Evolutionary conservation across 2,113 vertebrate genomes (phyloP).

Genomic region (Ctenomys sociabilis): DNA sequence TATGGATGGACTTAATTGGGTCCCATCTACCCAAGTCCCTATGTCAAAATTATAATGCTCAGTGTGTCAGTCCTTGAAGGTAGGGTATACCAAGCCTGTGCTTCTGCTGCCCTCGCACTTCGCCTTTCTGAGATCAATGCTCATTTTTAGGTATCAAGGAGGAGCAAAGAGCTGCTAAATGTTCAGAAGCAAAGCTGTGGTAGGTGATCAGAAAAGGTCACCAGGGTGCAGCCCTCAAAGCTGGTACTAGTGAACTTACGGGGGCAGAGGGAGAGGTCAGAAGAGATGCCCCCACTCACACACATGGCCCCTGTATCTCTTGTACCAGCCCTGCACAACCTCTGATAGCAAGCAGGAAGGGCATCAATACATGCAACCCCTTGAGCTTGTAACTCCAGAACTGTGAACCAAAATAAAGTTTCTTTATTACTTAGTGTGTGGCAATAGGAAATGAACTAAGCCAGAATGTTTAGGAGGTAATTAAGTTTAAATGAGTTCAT

Average conservation of each 20-base stretch:
- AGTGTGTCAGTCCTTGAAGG: neutral
- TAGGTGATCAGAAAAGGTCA: neutral
- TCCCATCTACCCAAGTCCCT: neutral
- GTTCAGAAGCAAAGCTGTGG: neutral
- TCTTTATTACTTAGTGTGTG: neutral
- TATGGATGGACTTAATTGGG: neutral
- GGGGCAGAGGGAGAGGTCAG: neutral
- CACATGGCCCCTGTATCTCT: too few species aligned
- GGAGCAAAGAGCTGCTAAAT: neutral
- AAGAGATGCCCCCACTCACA: neutral
- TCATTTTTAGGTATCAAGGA: neutral
- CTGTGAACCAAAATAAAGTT: neutral
- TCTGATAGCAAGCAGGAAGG: neutral
- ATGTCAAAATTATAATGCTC: neutral
- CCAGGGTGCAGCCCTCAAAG: neutral
- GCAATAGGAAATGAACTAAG: neutral
- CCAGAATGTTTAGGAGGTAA: neutral
- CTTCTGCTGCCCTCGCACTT: neutral
- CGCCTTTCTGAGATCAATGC: neutral
- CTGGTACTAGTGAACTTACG: neutral
- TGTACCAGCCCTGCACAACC: neutral
- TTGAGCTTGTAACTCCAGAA: neutral
- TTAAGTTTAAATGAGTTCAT: neutral
- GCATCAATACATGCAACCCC: neutral
- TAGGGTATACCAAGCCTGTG: neutral